These are phyloP conservation scores for Xiphophorus couchianus DNA, from an alignment of 2,113 vertebrate species.

Conservation along the genomic window DNA sequence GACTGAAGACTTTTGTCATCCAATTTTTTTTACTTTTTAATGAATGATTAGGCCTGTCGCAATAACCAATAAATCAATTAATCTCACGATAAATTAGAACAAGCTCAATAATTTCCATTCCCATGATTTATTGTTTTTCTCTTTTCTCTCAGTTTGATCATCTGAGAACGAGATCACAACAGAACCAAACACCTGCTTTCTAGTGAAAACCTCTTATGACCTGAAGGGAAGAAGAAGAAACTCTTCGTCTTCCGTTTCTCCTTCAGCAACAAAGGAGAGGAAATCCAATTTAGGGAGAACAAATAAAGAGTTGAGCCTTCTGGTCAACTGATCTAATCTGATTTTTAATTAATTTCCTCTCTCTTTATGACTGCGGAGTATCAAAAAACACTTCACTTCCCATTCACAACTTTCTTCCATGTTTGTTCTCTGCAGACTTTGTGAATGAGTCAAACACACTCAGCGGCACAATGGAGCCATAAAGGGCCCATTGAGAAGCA, in stretches of 20 bases:
- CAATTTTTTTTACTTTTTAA: no score
- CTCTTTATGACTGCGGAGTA: constrained; percentile 4
- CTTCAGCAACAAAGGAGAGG: background rate
- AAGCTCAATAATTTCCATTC: no score
- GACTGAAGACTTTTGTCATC: no score
- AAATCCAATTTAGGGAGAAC: background rate
- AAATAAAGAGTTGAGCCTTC: background rate
- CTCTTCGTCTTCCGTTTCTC: background rate
- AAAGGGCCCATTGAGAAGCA: constrained; percentile 44
- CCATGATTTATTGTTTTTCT: no score
- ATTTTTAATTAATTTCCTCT: constrained; percentile 19
- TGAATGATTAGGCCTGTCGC: no score
- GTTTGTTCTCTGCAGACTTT: constrained; percentile 40
- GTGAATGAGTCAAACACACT: constrained; percentile 46
- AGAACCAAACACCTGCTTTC: background rate
- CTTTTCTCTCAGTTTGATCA: no score
- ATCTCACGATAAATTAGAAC: no score
- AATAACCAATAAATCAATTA: no score
- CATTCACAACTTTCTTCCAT: constrained; percentile 39
- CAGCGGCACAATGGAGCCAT: constrained; percentile 54
- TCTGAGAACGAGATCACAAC: no score
- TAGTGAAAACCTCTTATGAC: background rate
- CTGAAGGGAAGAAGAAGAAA: background rate
- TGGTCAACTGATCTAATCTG: constrained; percentile 21
- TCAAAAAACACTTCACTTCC: constrained; percentile 23